phyloP scores from a whole-genome alignment of 2,888 invertebrate species.

The Cabera pusaria region DNA sequence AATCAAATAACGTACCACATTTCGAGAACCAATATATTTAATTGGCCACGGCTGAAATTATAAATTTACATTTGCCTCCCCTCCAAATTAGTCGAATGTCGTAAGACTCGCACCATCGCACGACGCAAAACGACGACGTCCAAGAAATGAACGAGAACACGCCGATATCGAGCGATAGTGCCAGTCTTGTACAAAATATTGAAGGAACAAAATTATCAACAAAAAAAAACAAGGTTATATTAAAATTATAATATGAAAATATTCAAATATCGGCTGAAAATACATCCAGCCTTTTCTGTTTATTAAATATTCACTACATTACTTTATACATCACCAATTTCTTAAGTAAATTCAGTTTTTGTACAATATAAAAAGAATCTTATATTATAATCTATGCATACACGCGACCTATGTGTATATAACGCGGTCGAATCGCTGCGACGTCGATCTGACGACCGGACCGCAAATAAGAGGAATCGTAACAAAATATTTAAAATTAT shows the following conservation, averaged over 20 bases:
- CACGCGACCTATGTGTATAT: conserved; percentile 68
- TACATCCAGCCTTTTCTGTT: conserved; percentile 79
- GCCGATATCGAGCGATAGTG: conserved; percentile 42
- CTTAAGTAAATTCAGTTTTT: conserved; percentile 84
- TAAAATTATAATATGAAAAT: conserved; percentile 84
- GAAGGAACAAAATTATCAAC: conserved; percentile 75
- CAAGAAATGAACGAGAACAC: conserved; percentile 20
- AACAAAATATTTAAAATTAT: conserved; percentile 80
- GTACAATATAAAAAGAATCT: conserved; percentile 84
- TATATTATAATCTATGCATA: conserved; percentile 76
- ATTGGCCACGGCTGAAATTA: conserved; percentile 82
- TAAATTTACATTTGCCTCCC: conserved; percentile 75
- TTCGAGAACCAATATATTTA: conserved; percentile 80
- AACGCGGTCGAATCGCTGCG: conserved; percentile 63
- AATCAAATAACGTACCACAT: conserved; percentile 67
- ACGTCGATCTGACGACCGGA: conserved; percentile 76
- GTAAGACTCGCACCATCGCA: conserved; percentile 52
- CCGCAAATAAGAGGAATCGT: conserved; percentile 71
- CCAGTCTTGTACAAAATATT: conserved; percentile 66
- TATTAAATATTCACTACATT: conserved; percentile 83
- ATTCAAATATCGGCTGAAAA: conserved; percentile 80
- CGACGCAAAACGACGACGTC: conserved; percentile 23
- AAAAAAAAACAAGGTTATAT: conserved; percentile 82
- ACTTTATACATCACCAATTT: conserved; percentile 83
- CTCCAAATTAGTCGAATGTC: conserved; percentile 60